These are phyloP conservation scores for Psittacula echo DNA, from an alignment of 2,797 vertebrate genomes.

Conservation along the genomic window DNA sequence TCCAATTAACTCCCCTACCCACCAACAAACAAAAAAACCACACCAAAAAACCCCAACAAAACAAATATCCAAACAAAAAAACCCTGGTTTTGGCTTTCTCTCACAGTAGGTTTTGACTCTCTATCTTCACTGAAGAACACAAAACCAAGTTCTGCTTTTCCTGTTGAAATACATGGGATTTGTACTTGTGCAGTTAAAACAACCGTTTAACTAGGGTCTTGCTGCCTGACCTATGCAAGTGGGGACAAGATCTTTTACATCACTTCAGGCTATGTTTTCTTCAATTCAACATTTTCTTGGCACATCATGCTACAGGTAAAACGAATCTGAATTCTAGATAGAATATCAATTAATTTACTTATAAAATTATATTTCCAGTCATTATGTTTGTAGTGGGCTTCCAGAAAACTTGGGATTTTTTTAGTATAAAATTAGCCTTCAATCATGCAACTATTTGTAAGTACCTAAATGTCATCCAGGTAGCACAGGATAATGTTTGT, in stretches of 20 bases:
- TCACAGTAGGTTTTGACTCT: background rate
- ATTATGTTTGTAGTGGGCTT: rapidly evolving
- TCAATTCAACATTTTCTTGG: background rate
- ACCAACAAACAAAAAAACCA: background rate
- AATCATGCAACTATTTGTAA: background rate
- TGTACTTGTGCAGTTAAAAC: background rate
- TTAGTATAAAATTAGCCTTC: background rate
- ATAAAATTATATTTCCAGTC: background rate
- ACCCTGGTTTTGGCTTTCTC: background rate
- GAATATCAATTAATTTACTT: background rate
- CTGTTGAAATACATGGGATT: background rate
- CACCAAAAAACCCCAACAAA: background rate
- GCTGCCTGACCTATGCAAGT: background rate
- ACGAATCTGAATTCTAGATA: background rate
- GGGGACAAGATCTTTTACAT: background rate
- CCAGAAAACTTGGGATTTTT: background rate
- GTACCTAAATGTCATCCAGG: background rate
- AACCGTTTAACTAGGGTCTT: background rate
- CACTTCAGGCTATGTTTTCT: background rate
- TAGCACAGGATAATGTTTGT: background rate
- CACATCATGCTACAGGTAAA: background rate
- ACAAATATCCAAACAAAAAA: background rate
- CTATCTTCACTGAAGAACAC: background rate
- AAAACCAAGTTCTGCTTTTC: background rate
- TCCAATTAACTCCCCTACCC: background rate